These are phyloP conservation scores for Channa argus DNA, from an alignment of 2,113 vertebrate species.

Conservation along the genomic window DNA sequence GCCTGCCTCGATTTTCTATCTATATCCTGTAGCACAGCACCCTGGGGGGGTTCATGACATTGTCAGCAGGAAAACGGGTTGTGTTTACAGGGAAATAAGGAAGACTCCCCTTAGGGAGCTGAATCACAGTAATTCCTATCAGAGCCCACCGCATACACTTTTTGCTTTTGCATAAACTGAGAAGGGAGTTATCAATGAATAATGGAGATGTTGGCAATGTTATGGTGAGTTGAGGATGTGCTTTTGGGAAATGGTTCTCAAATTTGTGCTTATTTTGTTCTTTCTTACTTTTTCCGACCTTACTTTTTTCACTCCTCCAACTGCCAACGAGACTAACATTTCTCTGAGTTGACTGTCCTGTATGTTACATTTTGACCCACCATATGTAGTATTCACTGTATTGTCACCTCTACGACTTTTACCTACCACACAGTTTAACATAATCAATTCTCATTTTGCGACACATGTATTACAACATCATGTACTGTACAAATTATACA, in stretches of 20 bases:
- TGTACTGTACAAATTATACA: too few relatives aligned
- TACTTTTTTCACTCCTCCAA: not conserved
- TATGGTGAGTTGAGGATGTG: slow-evolving; percentile 25
- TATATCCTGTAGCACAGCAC: slow-evolving; percentile 68
- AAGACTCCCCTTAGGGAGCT: slow-evolving; percentile 56
- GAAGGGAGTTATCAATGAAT: slow-evolving; percentile 57
- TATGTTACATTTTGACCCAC: too few relatives aligned
- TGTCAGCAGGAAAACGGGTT: slow-evolving; percentile 65
- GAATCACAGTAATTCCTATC: slow-evolving; percentile 53
- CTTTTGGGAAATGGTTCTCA: slow-evolving; percentile 4
- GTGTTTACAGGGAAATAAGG: slow-evolving; percentile 64
- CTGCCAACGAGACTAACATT: too few relatives aligned
- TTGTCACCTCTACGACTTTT: too few relatives aligned
- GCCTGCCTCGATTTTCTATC: slow-evolving; percentile 63
- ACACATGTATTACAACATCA: too few relatives aligned
- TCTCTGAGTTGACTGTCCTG: too few relatives aligned
- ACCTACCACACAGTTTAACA: too few relatives aligned
- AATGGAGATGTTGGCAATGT: slow-evolving; percentile 54
- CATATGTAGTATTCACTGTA: too few relatives aligned
- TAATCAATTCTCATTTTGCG: too few relatives aligned
- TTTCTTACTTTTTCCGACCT: not conserved
- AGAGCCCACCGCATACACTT: not conserved
- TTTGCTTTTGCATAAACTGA: slow-evolving; percentile 19
- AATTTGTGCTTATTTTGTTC: slow-evolving; percentile 5
- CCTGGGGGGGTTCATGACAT: slow-evolving; percentile 49